Evolutionary conservation across 2,888 invertebrate species (phyloP).

Genomic region (Phortica okadai): DNA sequence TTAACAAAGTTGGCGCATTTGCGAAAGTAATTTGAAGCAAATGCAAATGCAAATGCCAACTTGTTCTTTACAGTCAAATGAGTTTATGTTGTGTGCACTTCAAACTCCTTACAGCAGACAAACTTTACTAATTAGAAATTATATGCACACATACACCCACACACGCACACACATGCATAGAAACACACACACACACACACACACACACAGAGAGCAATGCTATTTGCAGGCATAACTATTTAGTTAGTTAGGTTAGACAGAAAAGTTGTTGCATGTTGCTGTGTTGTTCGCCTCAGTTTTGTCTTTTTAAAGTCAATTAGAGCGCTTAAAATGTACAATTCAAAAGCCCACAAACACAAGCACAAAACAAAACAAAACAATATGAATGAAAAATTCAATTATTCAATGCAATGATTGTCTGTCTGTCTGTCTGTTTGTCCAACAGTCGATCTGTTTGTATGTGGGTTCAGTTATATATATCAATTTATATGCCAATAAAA

Average conservation of each 20-base stretch:
- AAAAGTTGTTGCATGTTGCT: neutral
- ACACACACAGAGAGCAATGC: neutral
- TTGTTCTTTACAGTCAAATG: conserved; percentile 23
- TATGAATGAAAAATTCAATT: neutral
- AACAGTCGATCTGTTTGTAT: neutral
- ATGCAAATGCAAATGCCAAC: neutral
- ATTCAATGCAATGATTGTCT: neutral
- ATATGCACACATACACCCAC: conserved; percentile 51
- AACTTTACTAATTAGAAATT: conserved; percentile 70
- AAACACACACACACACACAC: conserved; percentile 11
- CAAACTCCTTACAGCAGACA: conserved; percentile 45
- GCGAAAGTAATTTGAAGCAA: neutral
- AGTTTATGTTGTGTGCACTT: conserved; percentile 39
- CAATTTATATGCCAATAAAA: neutral
- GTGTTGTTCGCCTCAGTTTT: neutral
- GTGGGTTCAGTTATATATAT: neutral
- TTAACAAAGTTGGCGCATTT: neutral
- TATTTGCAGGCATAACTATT: neutral
- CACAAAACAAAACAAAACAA: neutral
- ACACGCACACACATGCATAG: conserved; percentile 31
- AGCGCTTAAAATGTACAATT: neutral
- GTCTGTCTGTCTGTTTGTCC: neutral
- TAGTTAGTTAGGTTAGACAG: neutral
- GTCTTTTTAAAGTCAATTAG: neutral
- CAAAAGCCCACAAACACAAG: neutral